A percentile compares a stretch with the other conserved stretches of the same genome.
phyloP scores from a whole-genome alignment of 2,888 invertebrate species.

The Drosophila suboccidentalis region DNA sequence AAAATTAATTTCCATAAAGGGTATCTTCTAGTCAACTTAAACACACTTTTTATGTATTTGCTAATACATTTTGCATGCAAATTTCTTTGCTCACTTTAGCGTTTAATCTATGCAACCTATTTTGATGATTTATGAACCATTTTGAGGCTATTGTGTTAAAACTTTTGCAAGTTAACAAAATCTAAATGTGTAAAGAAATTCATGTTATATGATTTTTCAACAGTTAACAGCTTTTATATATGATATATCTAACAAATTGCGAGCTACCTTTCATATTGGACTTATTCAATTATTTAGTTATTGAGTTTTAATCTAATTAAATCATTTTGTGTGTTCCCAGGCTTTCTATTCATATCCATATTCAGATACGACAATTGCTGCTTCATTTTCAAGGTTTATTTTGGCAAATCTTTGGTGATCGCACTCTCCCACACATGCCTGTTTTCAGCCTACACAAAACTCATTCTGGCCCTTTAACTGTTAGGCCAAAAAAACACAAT shows the following conservation, averaged over 20 bases:
- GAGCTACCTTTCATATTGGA: neutral
- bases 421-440: conserved; percentile 9
- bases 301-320: conserved; percentile 20
- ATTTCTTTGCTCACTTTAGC: conserved; percentile 18
- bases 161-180: conserved; percentile 15
- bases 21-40: neutral
- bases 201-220: conserved; percentile 1
- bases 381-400: conserved; percentile 12
- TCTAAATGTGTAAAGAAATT: conserved; percentile 7
- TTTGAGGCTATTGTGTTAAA: conserved; percentile 16
- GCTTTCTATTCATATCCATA: conserved; percentile 28
- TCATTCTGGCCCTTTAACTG: conserved; percentile 53
- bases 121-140: conserved; percentile 26
- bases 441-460: conserved; percentile 46
- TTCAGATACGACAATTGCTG: conserved; percentile 24
- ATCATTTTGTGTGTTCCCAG: conserved; percentile 18
- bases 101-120: conserved; percentile 32
- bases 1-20: neutral
- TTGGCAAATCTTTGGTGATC: conserved; percentile 11
- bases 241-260: neutral
- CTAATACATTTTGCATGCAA: conserved; percentile 31
- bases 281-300: conserved; percentile 20
- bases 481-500: conserved; percentile 58
- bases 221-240: conserved; percentile 2
- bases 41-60: neutral